These are phyloP conservation scores for Gorsachius goisagi DNA, from an alignment of 2,113 vertebrate species.

Conservation along the genomic window DNA sequence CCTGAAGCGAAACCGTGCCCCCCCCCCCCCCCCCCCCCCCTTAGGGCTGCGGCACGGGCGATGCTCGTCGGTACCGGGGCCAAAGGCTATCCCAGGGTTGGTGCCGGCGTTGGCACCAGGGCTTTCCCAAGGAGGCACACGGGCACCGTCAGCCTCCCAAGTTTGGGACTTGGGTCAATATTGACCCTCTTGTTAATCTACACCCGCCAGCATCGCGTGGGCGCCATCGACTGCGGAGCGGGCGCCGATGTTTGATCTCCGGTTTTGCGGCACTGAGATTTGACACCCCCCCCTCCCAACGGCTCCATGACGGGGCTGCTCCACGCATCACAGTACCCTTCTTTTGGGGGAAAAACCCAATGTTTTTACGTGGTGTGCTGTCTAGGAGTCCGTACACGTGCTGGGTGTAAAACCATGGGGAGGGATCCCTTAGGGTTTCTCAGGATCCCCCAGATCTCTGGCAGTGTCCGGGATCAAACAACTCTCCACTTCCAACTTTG, in stretches of 20 bases:
- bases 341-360: background rate
- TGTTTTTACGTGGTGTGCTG: accelerated
- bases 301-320: background rate
- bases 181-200: background rate
- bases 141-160: background rate
- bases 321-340: accelerated
- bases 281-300: background rate
- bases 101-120: accelerated
- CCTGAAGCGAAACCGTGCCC: accelerated
- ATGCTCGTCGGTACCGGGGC: accelerated
- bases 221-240: accelerated
- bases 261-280: background rate
- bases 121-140: background rate
- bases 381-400: background rate
- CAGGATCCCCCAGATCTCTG: background rate
- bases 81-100: accelerated
- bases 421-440: background rate
- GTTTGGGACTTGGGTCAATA: background rate
- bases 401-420: background rate
- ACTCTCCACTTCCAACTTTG: background rate
- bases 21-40: accelerated
- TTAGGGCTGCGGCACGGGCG: accelerated
- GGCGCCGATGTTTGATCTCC: accelerated
- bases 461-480: background rate
- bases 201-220: background rate